Evolutionary conservation across 2,113 vertebrate genomes (phyloP), one percentile per base, ranked within the genome.

Genomic region (Platycercus adscitus): DNA sequence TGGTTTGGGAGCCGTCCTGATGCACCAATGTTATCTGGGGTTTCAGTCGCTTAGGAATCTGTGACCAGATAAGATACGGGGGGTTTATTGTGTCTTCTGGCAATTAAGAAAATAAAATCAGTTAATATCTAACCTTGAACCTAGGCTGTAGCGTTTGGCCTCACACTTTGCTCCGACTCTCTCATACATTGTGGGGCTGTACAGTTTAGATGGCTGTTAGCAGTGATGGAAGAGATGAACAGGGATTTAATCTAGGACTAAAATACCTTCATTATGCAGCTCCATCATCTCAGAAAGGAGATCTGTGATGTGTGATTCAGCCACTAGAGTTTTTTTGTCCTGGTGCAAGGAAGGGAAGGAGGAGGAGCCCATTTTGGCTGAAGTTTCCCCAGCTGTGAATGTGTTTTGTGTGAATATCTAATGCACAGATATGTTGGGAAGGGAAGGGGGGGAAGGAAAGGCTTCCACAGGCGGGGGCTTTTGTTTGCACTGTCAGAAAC

Each of bases 101-200:
- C 91, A 97, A 96, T 97, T 94, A 96, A 97, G 97, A 69, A 89
- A 94, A 96, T 95, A 94, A 96, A 95, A 95, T 76, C 53, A 17
- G 96, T 97, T 97, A 97, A 97, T 97, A 93, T 75, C 94, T 97
- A 97, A 97, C 96, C 87, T 91, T 95, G 96, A 88, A 94, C 91
- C 52, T n/a, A 29, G 82, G 43, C 66, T 15, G 39, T 29, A 72
- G 44, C 3, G 2, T 50, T 41, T 71, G 66, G 68, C 91, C 41
- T 91, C 68, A 39, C 77, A n/a, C 37, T 66, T 78, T 9, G 14
- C 68, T 61, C 46, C 25, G 50, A 11, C 66, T 41, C 46, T 14
- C 44, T 37, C 9, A 0, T 33, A 43, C 7, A 4, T 60, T 47
- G 50, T 55, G 63, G 71, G 50, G 71, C 11, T 13, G 63, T 60